Conservation (phyloP, 2,888 invertebrate genomes). For the Lumbricus terrestris region DNA sequence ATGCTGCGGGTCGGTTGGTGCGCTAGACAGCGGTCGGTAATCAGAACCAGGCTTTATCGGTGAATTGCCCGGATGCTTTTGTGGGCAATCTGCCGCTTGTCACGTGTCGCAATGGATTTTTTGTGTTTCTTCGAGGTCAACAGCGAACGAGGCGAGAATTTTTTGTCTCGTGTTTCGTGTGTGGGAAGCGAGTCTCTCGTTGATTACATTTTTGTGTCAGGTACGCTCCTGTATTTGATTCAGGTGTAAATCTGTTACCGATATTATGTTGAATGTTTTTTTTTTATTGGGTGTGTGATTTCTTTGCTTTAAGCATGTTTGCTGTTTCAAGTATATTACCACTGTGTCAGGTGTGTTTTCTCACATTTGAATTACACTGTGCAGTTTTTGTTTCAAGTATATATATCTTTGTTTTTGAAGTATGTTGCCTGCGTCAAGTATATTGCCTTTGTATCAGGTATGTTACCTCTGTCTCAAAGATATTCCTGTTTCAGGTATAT, state of each 20-base stretch:
- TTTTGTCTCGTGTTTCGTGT: neutral
- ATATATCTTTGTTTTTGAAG: too few relatives aligned
- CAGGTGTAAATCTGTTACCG: too few relatives aligned
- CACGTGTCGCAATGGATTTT: neutral
- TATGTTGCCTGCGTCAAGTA: too few relatives aligned
- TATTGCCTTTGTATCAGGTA: too few relatives aligned
- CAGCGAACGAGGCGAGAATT: neutral
- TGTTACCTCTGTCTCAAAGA: neutral
- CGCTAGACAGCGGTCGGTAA: neutral
- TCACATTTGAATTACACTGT: too few relatives aligned
- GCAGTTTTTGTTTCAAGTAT: too few relatives aligned
- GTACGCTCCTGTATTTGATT: neutral
- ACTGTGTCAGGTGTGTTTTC: too few relatives aligned
- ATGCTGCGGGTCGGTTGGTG: neutral
- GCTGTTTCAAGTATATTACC: too few relatives aligned
- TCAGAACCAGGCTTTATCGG: neutral
- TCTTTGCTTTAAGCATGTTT: too few relatives aligned
- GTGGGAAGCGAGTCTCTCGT: neutral
- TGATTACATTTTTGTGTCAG: neutral
- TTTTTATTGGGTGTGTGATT: too few relatives aligned
- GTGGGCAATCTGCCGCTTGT: neutral
- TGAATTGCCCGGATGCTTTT: neutral
- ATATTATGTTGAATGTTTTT: too few relatives aligned
- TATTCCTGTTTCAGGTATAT: neutral
- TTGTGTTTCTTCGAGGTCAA: neutral